Conservation (phyloP, 2,797 vertebrate species). For the Megaceryle alcyon region DNA sequence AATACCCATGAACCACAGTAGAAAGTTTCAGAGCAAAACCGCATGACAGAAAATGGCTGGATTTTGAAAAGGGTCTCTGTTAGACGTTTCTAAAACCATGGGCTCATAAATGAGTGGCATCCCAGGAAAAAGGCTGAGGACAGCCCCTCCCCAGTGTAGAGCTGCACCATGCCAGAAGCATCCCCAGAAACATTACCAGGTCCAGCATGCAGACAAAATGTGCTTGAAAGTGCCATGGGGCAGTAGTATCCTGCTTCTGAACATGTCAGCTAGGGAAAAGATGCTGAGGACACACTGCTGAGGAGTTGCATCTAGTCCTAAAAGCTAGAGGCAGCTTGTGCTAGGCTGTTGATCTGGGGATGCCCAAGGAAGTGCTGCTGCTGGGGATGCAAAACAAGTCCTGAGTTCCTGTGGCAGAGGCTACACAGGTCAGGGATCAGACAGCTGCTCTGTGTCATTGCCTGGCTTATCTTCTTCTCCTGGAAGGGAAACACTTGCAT, state of each 20-base stretch:
- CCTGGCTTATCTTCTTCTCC: background rate
- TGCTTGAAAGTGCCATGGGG: background rate
- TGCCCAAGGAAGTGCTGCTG: background rate
- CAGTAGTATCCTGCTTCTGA: background rate
- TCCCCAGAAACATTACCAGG: background rate
- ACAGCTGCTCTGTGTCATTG: background rate
- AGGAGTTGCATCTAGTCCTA: background rate
- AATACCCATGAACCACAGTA: background rate
- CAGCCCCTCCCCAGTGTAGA: fast-evolving
- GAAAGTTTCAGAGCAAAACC: background rate
- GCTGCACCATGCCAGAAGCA: background rate
- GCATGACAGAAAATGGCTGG: background rate
- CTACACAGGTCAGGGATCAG: background rate
- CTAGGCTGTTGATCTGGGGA: background rate
- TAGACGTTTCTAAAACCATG: background rate
- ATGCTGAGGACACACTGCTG: background rate
- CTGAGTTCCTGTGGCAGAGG: background rate
- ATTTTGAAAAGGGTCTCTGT: background rate
- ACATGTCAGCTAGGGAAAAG: background rate
- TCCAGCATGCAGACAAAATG: fast-evolving
- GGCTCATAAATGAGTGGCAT: background rate
- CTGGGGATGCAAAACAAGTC: background rate
- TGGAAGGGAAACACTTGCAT: background rate
- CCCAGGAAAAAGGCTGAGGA: background rate
- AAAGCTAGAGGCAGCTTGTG: background rate